Evolutionary conservation across 92 coral and sea anemone species (phyloP), one percentile per base, ranked within the genome.

Genomic region (Bergia sp.): DNA sequence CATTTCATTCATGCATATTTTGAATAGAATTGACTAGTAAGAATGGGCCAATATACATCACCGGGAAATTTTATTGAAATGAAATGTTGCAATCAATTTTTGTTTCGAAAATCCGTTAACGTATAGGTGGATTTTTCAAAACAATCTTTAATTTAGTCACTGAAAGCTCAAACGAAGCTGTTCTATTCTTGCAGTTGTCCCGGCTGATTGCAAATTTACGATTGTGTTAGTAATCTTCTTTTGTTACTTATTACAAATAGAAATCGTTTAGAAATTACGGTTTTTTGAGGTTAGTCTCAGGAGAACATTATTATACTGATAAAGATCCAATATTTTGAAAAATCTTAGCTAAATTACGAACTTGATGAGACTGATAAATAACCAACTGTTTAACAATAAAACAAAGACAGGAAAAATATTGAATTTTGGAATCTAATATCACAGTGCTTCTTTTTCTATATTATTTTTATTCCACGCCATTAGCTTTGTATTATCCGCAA

Each of bases 1-100:
- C 87, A 84, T 76, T 76, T 21, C 21, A 76, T 76, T 39, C 80
- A 76, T 76, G 80, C 80, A 76, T 76, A 76, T 76, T 41, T 53
- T 76, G 50, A 76, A 41, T 76, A 8, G 15, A 0, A 76, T 76
- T 13, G 21, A 41, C 23, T 41, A 9, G 49, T 5, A 53, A 61
- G 7, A 61, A 61, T 41, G 29, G 45, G 50, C 50, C 80, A 23
- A n/a, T 41, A 38, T 16, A 53, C 7, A 75, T 41, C 43, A n/a
- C 8, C 18, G 7, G 12, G 4, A 9, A 2, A 4, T 76, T 76
- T 20, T 76, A 41, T 44, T 44, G 41, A 42, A 72, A 76, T 41
- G 79, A 39, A 76, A 40, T 76, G 6, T 20, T 44, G 47, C 69
- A 76, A 76, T 76, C 37, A n/a, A 29, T 41, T 18, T 41, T 40